These are phyloP conservation scores for Caretta caretta DNA, from an alignment of 2,113 vertebrate species.

Conservation along the genomic window DNA sequence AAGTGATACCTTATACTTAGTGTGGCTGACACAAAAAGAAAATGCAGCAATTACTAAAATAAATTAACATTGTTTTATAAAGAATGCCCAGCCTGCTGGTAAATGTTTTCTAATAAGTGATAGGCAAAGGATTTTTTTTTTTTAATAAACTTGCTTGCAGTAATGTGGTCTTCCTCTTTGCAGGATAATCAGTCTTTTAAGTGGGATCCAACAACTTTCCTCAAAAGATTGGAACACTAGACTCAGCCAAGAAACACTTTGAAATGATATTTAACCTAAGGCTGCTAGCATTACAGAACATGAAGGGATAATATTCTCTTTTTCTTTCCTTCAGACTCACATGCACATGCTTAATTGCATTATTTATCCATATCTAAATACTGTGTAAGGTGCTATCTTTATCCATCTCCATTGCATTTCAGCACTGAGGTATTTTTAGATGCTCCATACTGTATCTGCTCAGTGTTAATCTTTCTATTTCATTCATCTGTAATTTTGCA, in stretches of 20 bases:
- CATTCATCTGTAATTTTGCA: not conserved
- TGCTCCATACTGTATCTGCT: not conserved
- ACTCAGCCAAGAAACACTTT: slow-evolving; percentile 65
- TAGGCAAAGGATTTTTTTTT: slow-evolving; percentile 16
- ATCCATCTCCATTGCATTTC: slow-evolving; percentile 3
- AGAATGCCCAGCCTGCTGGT: slow-evolving; percentile 30
- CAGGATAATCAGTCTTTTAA: slow-evolving; percentile 72
- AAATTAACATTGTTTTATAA: slow-evolving; percentile 27
- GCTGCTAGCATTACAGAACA: slow-evolving; percentile 52
- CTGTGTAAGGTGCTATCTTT: not conserved
- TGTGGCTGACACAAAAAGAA: slow-evolving; percentile 40
- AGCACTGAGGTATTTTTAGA: not conserved
- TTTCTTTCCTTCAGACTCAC: slow-evolving; percentile 10
- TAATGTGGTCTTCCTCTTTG: slow-evolving; percentile 67
- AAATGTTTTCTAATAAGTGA: slow-evolving; percentile 61
- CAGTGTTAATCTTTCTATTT: not conserved
- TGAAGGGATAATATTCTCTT: slow-evolving; percentile 35
- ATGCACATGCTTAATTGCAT: not conserved
- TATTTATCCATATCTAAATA: slow-evolving; percentile 48
- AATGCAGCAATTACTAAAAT: not conserved
- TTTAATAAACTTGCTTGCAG: slow-evolving; percentile 50
- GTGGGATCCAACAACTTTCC: slow-evolving; percentile 67
- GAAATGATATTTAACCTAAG: slow-evolving; percentile 72
- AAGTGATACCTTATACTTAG: slow-evolving; percentile 7
- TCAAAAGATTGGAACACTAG: slow-evolving; percentile 68